phyloP scores from a whole-genome alignment of 2,797 vertebrate species.

The Tympanoctomys barrerae region DNA sequence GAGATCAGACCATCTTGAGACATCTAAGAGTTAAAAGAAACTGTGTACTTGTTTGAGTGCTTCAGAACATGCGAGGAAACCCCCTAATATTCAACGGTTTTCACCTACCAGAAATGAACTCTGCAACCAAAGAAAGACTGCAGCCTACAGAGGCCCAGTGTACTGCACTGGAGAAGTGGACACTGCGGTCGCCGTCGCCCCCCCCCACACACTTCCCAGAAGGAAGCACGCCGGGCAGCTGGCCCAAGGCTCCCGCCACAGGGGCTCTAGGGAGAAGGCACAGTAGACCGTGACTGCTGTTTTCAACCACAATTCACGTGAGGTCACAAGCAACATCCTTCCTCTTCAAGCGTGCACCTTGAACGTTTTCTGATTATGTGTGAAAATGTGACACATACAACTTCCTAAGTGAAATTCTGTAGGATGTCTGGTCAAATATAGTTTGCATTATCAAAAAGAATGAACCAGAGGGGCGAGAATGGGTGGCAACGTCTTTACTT shows the following conservation, averaged over 20 bases:
- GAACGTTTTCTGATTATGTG: constrained; percentile 19
- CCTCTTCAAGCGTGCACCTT: neutral
- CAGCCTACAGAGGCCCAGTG: neutral
- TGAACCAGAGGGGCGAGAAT: constrained; percentile 16
- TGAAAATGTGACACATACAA: neutral
- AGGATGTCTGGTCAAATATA: neutral
- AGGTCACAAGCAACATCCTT: constrained; percentile 43
- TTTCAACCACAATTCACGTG: neutral
- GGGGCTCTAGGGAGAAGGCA: neutral
- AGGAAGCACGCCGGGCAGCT: neutral
- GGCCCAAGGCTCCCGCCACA: neutral
- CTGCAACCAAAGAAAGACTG: neutral
- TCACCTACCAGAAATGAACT: constrained; percentile 20
- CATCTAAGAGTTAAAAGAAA: neutral
- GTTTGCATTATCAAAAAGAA: constrained; percentile 47
- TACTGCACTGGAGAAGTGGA: neutral
- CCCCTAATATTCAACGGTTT: neutral
- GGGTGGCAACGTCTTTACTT: constrained; percentile 84
- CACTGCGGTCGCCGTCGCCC: neutral
- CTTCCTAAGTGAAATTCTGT: constrained; percentile 32
- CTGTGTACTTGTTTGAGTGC: neutral
- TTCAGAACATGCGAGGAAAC: constrained; percentile 42
- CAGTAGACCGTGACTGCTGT: neutral
- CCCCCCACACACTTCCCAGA: neutral
- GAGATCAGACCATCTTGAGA: neutral